phyloP scores from a whole-genome alignment of 2,797 vertebrate genomes.

The Hapalemur alaotrensis region DNA sequence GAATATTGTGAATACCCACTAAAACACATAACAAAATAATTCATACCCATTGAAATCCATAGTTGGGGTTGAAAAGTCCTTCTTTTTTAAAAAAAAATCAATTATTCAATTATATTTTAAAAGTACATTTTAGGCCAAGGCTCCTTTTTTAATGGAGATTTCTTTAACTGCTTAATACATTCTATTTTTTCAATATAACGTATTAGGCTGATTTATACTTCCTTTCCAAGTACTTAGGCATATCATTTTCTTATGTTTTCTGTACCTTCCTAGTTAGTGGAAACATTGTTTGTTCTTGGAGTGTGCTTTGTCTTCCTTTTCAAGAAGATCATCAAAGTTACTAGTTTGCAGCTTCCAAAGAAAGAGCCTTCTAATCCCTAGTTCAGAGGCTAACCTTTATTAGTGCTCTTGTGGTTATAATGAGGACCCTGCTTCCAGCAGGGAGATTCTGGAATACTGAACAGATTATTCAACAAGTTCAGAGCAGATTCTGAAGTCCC shows the following conservation, averaged over 20 bases:
- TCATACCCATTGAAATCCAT: not conserved
- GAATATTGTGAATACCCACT: not conserved
- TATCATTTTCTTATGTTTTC: constrained; percentile 64
- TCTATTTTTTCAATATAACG: constrained; percentile 53
- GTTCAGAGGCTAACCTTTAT: constrained; percentile 77
- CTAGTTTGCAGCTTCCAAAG: constrained; percentile 67
- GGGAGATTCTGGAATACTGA: constrained; percentile 79
- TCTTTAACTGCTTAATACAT: not conserved
- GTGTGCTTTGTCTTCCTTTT: constrained; percentile 67
- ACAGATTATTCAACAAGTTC: constrained; percentile 58
- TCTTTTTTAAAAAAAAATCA: not conserved
- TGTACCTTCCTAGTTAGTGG: constrained; percentile 76
- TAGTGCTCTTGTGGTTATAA: constrained; percentile 67
- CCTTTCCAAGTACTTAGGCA: constrained; percentile 64
- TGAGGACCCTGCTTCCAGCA: constrained; percentile 76
- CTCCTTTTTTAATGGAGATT: not conserved
- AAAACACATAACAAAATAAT: constrained; percentile 14
- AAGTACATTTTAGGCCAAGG: not conserved
- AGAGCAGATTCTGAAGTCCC: constrained; percentile 58
- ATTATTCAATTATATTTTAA: constrained; percentile 27
- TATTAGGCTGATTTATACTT: constrained; percentile 48
- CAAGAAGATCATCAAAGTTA: constrained; percentile 65
- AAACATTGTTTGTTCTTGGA: constrained; percentile 77
- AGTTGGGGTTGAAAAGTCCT: not conserved
- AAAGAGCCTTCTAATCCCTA: constrained; percentile 73